Evolutionary conservation across 2,797 vertebrate genomes (phyloP).

Genomic region (Limosa lapponica): DNA sequence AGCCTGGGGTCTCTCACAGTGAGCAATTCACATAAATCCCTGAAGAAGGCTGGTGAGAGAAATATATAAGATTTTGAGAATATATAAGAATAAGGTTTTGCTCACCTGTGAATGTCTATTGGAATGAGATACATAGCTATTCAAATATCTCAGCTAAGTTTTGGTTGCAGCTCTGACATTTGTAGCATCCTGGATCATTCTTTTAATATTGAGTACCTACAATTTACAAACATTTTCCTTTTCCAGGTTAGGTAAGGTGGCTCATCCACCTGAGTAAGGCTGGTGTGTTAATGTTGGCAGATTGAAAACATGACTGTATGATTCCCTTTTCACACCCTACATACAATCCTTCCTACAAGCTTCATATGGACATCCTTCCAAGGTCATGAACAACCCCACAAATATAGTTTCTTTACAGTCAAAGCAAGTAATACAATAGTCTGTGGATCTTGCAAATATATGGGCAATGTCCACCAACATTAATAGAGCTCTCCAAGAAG

Average conservation of each 20-base stretch:
- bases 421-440: neutral
- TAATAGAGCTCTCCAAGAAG: neutral
- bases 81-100: neutral
- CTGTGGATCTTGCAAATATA: neutral
- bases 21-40: neutral
- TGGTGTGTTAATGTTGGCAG: neutral
- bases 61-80: neutral
- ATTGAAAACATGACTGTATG: neutral
- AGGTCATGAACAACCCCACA: neutral
- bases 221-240: neutral
- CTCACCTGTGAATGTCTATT: neutral
- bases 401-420: neutral
- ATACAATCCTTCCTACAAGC: neutral
- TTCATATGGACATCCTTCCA: neutral
- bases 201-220: neutral
- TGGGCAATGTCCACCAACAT: neutral
- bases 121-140: neutral
- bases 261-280: neutral
- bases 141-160: neutral
- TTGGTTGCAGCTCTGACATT: neutral
- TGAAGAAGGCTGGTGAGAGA: neutral
- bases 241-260: neutral
- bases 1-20: neutral
- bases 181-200: neutral
- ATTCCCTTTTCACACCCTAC: neutral